phyloP scores from a whole-genome alignment of 35 echinoderm and acorn worm species.

The Ophiothrix spiculata region DNA sequence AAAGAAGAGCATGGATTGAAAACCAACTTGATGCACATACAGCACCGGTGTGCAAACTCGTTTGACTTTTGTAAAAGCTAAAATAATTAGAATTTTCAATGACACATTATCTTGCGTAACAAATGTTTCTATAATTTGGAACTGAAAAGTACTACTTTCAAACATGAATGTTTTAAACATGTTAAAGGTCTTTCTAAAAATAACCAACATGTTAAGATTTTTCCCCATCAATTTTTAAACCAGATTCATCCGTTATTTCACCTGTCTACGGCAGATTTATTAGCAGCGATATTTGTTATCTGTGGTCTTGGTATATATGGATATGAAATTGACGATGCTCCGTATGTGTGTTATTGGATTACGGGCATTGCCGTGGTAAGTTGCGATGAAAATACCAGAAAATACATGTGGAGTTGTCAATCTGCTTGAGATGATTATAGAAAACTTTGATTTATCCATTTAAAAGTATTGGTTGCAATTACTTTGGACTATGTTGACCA shows the following conservation, averaged over 20 bases:
- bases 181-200: too few relatives aligned
- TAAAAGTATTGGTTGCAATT: too few relatives aligned
- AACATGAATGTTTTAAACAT: background rate
- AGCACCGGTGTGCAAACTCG: background rate
- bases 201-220: background rate
- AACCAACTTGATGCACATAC: too few relatives aligned
- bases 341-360: background rate
- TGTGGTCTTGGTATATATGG: constrained; percentile 18
- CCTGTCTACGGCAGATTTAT: constrained; percentile 21
- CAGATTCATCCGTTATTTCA: constrained; percentile 35
- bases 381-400: too few relatives aligned
- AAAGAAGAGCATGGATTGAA: background rate
- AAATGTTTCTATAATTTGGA: background rate
- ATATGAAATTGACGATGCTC: background rate
- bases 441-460: too few relatives aligned
- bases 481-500: too few relatives aligned
- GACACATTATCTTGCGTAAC: background rate
- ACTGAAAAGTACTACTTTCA: background rate
- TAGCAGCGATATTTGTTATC: constrained; percentile 29
- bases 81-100: too few relatives aligned
- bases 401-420: too few relatives aligned
- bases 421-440: too few relatives aligned
- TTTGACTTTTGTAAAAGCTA: too few relatives aligned
- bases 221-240: background rate
- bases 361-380: background rate